A percentile compares a stretch with the other conserved stretches of the same genome.
These are phyloP conservation scores for Antedon mediterranea DNA, from an alignment of 53 echinoderm and acorn worm genomes.

Conservation along the genomic window DNA sequence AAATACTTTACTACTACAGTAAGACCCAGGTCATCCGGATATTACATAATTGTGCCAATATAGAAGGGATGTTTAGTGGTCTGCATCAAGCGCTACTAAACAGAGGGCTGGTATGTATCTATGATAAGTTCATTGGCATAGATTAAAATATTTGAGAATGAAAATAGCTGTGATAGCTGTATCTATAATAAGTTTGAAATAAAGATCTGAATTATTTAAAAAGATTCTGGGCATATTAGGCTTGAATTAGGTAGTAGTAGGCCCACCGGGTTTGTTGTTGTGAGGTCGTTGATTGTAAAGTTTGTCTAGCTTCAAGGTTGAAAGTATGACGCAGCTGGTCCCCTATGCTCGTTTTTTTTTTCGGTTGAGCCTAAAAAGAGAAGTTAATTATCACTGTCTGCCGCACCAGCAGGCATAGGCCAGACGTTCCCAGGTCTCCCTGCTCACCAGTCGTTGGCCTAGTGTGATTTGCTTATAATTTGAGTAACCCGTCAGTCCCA, in stretches of 20 bases:
- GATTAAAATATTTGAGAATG: neutral
- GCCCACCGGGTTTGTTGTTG: neutral
- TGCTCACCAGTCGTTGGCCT: neutral
- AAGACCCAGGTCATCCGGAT: too few relatives aligned
- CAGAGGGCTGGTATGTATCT: neutral
- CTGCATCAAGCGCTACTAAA: too few relatives aligned
- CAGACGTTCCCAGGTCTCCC: neutral
- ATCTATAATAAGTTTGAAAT: neutral
- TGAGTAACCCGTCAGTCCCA: neutral
- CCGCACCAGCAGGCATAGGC: neutral
- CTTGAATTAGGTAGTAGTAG: neutral
- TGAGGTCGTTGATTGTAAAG: neutral
- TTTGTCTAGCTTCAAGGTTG: neutral
- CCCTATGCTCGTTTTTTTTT: neutral
- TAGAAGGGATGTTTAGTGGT: too few relatives aligned
- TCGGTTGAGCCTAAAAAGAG: neutral
- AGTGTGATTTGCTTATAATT: neutral
- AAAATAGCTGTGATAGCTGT: too few relatives aligned
- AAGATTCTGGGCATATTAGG: neutral
- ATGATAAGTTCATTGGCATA: neutral
- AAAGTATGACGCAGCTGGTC: neutral
- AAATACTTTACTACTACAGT: too few relatives aligned
- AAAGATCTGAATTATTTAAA: neutral
- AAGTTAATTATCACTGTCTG: neutral
- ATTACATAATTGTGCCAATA: too few relatives aligned